These are phyloP conservation scores for Limenitis camilla DNA, from an alignment of 2,888 invertebrate genomes.

Conservation along the genomic window DNA sequence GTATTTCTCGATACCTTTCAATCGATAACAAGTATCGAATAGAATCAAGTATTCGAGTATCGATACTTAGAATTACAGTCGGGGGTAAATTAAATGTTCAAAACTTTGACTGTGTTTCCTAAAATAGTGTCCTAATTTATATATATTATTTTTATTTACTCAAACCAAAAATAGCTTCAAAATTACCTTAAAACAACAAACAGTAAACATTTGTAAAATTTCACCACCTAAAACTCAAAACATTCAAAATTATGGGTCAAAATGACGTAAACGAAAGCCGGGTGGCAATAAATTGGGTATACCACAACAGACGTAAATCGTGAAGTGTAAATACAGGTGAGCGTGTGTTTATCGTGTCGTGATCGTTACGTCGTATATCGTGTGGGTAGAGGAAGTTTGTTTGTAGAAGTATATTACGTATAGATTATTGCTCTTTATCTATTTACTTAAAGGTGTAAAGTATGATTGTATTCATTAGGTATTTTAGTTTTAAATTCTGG, in stretches of 20 bases:
- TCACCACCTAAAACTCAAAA: slow-evolving; percentile 12
- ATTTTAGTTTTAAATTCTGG: too few species aligned
- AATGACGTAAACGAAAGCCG: slow-evolving; percentile 17
- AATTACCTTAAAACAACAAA: background rate
- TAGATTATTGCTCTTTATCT: background rate
- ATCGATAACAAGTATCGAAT: too few species aligned
- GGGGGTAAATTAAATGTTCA: too few species aligned
- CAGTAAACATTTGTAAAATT: slow-evolving; percentile 3
- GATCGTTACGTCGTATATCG: slow-evolving; percentile 33
- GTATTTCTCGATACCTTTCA: too few species aligned
- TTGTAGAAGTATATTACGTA: background rate
- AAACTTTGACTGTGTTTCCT: too few species aligned
- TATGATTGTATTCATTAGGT: too few species aligned
- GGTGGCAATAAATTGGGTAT: slow-evolving; percentile 15
- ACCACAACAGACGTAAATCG: slow-evolving; percentile 24
- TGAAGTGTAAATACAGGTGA: slow-evolving; percentile 40
- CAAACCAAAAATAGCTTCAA: background rate
- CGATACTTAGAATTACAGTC: too few species aligned
- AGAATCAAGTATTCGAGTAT: too few species aligned
- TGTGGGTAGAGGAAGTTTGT: slow-evolving; percentile 9
- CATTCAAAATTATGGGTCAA: slow-evolving; percentile 21
- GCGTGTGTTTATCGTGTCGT: slow-evolving; percentile 40
- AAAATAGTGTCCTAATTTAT: background rate
- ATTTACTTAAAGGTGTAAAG: too few species aligned
- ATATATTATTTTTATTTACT: background rate